A percentile compares a stretch with the other conserved stretches of the same genome.
Evolutionary conservation across 2,113 vertebrate genomes (phyloP).

Genomic region (Oxyura jamaicensis): DNA sequence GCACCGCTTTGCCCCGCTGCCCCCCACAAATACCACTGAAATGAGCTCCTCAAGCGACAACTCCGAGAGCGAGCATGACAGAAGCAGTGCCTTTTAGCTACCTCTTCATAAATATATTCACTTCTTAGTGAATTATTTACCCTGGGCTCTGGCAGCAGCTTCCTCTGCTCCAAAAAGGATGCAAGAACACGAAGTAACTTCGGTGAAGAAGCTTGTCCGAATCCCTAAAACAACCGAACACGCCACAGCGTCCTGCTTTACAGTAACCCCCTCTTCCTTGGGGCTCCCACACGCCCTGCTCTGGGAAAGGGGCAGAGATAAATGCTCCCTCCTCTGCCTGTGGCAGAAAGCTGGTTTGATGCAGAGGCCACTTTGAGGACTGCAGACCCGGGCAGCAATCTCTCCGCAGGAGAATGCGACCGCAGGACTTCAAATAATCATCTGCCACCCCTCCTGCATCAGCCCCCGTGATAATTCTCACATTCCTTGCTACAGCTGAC

Average conservation of each 20-base stretch:
- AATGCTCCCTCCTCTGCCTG: not conserved
- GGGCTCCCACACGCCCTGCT: not conserved
- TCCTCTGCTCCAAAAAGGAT: constrained; percentile 7
- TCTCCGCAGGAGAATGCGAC: constrained; percentile 14
- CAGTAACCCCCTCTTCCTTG: not conserved
- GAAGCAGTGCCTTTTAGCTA: constrained; percentile 34
- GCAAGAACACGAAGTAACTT: not conserved
- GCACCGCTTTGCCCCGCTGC: constrained; percentile 26
- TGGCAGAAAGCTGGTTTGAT: constrained; percentile 1
- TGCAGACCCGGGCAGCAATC: not conserved
- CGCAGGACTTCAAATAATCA: not conserved
- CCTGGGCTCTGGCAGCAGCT: constrained; percentile 1
- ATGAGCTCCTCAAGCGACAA: constrained; percentile 23
- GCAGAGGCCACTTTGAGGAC: not conserved
- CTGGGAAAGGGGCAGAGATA: not conserved
- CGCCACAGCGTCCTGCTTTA: constrained; percentile 29
- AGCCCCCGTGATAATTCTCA: not conserved
- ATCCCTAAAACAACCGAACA: not conserved
- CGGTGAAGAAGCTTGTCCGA: not conserved
- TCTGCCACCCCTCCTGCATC: not conserved
- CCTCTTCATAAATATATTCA: constrained; percentile 50
- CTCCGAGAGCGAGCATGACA: constrained; percentile 35
- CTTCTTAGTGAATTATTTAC: constrained; percentile 38
- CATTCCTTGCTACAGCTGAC: not conserved
- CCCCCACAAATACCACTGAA: constrained; percentile 6